Percentiles rank a stretch among this genome's conserved stretches.
Conservation (phyloP, 2,888 invertebrate genomes). For the Acanthacorydalis orientalis region DNA sequence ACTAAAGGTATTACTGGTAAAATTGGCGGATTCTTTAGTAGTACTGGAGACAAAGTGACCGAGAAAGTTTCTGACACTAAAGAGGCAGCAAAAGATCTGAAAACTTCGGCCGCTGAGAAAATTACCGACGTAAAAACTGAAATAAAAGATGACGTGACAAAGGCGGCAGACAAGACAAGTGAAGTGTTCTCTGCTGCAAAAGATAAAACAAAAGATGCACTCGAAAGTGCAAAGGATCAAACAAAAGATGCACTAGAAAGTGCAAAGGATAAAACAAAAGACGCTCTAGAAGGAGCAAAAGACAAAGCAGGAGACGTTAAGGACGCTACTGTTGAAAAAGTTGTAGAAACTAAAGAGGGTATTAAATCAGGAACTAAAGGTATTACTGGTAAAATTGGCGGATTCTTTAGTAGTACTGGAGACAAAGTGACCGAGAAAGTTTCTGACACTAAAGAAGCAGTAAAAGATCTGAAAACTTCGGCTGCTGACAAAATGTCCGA, state of each 20-base stretch:
- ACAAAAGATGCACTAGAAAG: constrained; percentile 28
- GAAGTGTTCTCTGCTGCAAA: neutral
- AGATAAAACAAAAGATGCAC: neutral
- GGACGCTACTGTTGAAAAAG: no score
- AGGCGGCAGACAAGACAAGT: no score
- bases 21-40: neutral
- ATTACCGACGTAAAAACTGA: neutral
- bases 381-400: constrained; percentile 5
- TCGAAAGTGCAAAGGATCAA: constrained; percentile 22
- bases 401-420: neutral
- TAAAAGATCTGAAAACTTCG: constrained; percentile 5
- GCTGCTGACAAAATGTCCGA: no score
- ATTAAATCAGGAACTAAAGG: no score
- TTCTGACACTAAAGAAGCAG: no score
- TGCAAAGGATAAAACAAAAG: constrained; percentile 16
- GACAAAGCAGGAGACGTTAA: constrained; percentile 7
- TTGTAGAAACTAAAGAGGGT: no score
- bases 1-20: neutral
- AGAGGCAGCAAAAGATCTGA: neutral
- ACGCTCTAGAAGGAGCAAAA: neutral
- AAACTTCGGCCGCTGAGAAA: constrained; percentile 1
- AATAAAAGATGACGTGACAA: neutral
- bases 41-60: neutral
- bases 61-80: neutral
- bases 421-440: constrained; percentile 1